Percentiles rank a stretch among this genome's conserved stretches.
phyloP scores from a whole-genome alignment of 2,113 vertebrate genomes.

The Pollimyrus isidori region DNA sequence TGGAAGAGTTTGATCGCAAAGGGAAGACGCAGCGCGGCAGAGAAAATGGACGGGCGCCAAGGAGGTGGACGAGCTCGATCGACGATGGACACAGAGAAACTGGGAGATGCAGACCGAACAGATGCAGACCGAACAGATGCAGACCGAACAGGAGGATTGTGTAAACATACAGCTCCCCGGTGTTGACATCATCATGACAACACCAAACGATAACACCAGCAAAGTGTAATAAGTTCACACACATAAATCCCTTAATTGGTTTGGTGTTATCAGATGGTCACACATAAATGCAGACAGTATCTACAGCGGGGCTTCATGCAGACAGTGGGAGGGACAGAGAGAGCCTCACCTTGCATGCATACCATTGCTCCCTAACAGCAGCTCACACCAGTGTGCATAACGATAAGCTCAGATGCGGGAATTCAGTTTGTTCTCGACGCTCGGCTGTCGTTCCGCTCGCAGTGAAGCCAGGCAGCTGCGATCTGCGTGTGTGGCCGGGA shows the following conservation, averaged over 20 bases:
- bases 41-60: neutral
- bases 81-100: neutral
- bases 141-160: neutral
- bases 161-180: neutral
- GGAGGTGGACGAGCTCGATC: neutral
- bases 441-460: slow-evolving; percentile 37
- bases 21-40: neutral
- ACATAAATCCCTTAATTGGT: slow-evolving; percentile 4
- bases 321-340: neutral
- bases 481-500: slow-evolving; percentile 32
- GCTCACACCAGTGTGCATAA: slow-evolving; percentile 40
- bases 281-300: slow-evolving; percentile 16
- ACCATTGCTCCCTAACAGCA: slow-evolving; percentile 30
- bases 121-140: too few relatives aligned
- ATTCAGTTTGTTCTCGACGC: slow-evolving; percentile 40
- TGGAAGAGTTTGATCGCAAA: neutral
- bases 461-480: slow-evolving; percentile 33
- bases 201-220: neutral
- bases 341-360: slow-evolving; percentile 30
- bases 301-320: slow-evolving; percentile 13
- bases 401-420: slow-evolving; percentile 37
- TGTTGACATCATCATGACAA: neutral
- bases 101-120: neutral
- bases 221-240: neutral
- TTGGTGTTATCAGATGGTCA: slow-evolving; percentile 25